phyloP scores from a whole-genome alignment of 2,888 invertebrate species.

The Dioctria linearis region DNA sequence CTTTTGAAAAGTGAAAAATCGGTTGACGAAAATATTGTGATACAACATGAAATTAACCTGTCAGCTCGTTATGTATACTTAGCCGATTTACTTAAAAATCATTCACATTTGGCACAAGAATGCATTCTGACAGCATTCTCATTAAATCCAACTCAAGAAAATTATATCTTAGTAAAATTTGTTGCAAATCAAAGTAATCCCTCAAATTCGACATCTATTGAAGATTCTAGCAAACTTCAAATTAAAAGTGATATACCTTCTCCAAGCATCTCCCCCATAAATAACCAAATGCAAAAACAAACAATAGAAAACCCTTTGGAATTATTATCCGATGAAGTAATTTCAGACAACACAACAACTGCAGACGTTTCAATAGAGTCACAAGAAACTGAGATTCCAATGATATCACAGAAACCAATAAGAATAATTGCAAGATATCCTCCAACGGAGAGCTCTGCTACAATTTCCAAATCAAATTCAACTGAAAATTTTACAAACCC shows the following conservation, averaged over 20 bases:
- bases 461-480: too few relatives aligned
- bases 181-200: slow-evolving; percentile 71
- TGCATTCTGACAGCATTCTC: slow-evolving; percentile 78
- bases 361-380: too few relatives aligned
- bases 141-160: slow-evolving; percentile 74
- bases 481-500: not conserved
- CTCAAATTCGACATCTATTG: not conserved
- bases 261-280: not conserved
- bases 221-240: not conserved
- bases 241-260: not conserved
- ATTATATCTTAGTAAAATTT: slow-evolving; percentile 72
- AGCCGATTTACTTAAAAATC: slow-evolving; percentile 72
- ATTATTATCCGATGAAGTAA: too few relatives aligned
- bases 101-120: slow-evolving; percentile 75
- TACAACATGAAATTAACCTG: slow-evolving; percentile 72
- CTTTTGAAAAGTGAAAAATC: slow-evolving; percentile 70
- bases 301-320: not conserved
- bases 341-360: too few relatives aligned
- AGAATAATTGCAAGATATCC: too few relatives aligned
- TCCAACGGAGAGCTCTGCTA: too few relatives aligned
- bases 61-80: slow-evolving; percentile 73
- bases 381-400: too few relatives aligned
- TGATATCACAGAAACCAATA: not conserved
- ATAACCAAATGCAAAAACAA: not conserved
- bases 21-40: slow-evolving; percentile 71